Conservation (phyloP, 1,140 invertebrate species). For the Drosophila subpulchrella region DNA sequence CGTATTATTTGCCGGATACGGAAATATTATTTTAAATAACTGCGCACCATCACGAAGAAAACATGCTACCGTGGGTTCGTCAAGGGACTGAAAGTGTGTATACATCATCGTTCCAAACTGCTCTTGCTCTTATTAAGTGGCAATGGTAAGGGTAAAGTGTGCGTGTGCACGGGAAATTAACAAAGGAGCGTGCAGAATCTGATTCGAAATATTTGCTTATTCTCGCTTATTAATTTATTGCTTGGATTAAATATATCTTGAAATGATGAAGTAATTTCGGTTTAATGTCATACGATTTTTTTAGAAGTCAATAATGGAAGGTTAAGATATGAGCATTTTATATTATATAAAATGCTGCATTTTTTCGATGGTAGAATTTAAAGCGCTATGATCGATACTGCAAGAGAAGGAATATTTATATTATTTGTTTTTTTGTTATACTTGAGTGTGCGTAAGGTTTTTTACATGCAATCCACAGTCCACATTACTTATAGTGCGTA, state of each 20-base stretch:
- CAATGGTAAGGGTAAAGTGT: slow-evolving; percentile 31
- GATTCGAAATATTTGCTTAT: slow-evolving; percentile 72
- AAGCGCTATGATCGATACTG: too few relatives aligned
- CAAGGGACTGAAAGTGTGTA: slow-evolving; percentile 19
- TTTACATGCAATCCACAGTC: too few relatives aligned
- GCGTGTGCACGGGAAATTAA: slow-evolving; percentile 81
- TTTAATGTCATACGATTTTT: neutral
- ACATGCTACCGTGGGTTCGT: slow-evolving; percentile 2
- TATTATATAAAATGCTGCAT: too few relatives aligned
- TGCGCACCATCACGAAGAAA: slow-evolving; percentile 48
- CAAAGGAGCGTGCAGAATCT: slow-evolving; percentile 73
- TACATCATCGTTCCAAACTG: slow-evolving; percentile 17
- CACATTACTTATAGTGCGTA: neutral
- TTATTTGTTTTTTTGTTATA: too few relatives aligned
- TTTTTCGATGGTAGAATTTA: too few relatives aligned
- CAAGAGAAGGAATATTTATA: too few relatives aligned
- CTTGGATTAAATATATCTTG: slow-evolving; percentile 9
- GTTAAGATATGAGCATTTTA: too few relatives aligned
- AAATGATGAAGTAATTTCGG: neutral
- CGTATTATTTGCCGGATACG: slow-evolving; percentile 77
- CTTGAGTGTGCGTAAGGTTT: too few relatives aligned
- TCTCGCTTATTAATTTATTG: slow-evolving; percentile 59
- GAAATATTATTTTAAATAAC: slow-evolving; percentile 82
- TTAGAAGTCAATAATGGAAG: too few relatives aligned
- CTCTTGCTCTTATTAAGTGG: slow-evolving; percentile 28